Evolutionary conservation across 64 coral and sea anemone genomes (phyloP).

Genomic region (Stichodactyla mertensii): DNA sequence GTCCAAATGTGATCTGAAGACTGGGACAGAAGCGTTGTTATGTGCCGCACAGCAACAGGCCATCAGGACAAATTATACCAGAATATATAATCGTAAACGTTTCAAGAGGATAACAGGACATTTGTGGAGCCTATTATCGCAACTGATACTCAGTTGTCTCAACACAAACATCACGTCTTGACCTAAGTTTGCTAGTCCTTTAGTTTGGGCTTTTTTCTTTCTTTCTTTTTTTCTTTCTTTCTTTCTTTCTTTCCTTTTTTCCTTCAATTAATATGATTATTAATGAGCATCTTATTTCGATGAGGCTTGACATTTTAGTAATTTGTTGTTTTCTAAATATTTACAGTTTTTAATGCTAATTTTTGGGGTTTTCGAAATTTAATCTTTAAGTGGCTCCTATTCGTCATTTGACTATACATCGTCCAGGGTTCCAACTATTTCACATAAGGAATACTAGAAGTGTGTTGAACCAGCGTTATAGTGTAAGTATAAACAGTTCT

Average conservation of each 20-base stretch:
- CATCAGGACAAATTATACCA: no score
- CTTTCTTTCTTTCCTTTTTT: no score
- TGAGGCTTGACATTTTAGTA: constrained; percentile 5
- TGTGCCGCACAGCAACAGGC: no score
- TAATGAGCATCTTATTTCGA: neutral
- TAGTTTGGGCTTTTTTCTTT: neutral
- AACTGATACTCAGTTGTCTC: neutral
- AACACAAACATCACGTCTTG: neutral
- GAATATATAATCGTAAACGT: neutral
- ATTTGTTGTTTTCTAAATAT: constrained; percentile 6
- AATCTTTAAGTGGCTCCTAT: neutral
- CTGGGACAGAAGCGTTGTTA: no score
- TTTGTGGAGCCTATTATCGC: neutral
- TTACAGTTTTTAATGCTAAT: neutral
- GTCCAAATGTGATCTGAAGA: no score
- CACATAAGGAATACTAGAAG: no score
- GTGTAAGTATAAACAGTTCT: no score
- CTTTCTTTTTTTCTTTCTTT: neutral
- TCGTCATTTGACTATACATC: neutral
- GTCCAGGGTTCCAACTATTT: no score
- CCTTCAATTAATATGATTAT: neutral
- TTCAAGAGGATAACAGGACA: neutral
- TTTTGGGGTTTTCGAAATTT: neutral
- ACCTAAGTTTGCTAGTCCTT: neutral
- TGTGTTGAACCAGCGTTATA: no score